Percentiles rank a stretch among this genome's conserved stretches.
These are phyloP conservation scores for Calliopum simillimum DNA, from an alignment of 2,888 invertebrate genomes.

Conservation along the genomic window DNA sequence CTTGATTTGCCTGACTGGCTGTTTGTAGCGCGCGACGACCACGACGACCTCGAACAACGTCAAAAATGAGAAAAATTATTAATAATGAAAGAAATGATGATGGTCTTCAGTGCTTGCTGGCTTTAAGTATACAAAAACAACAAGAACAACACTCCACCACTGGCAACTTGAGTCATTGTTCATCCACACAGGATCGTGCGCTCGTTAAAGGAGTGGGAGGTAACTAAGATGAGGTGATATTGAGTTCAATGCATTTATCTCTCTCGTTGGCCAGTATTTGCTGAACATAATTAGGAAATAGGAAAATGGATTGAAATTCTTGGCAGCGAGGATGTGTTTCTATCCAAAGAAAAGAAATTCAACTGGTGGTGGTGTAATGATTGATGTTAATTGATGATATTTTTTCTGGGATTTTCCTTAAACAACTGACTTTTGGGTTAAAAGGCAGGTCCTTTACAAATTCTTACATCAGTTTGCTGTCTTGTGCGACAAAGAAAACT, in stretches of 20 bases:
- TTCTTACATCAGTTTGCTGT: too few relatives aligned
- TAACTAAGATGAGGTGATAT: slow-evolving; percentile 9
- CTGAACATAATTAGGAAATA: too few relatives aligned
- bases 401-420: too few relatives aligned
- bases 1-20: neutral
- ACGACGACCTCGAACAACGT: slow-evolving; percentile 7
- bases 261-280: too few relatives aligned
- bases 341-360: too few relatives aligned
- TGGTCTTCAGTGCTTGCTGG: slow-evolving; percentile 6
- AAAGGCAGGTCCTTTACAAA: too few relatives aligned
- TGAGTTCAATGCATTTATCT: neutral
- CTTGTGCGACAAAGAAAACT: too few relatives aligned
- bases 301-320: too few relatives aligned
- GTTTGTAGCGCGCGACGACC: slow-evolving; percentile 13
- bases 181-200: slow-evolving; percentile 18
- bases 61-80: slow-evolving; percentile 32
- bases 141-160: neutral
- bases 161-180: slow-evolving; percentile 20
- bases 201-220: slow-evolving; percentile 22
- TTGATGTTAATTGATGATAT: too few relatives aligned
- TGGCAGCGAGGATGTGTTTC: too few relatives aligned
- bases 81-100: slow-evolving; percentile 32
- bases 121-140: neutral
- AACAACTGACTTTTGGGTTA: too few relatives aligned
- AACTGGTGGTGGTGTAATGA: too few relatives aligned